These are phyloP conservation scores for Bergia puertoricense DNA, from an alignment of 92 coral and sea anemone genomes.

Conservation along the genomic window DNA sequence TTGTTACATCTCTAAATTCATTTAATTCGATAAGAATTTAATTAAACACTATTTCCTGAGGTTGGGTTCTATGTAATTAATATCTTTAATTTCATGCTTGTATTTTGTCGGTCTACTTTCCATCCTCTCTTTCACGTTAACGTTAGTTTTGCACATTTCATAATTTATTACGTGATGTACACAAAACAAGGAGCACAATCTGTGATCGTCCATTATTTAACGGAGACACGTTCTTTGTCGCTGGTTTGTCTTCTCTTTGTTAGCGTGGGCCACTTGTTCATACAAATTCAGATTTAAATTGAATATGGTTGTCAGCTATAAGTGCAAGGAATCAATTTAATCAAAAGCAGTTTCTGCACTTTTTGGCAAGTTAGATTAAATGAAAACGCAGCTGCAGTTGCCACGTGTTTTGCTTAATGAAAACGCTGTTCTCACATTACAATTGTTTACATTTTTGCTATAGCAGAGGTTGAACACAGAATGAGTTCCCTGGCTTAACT, in stretches of 20 bases:
- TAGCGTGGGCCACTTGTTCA: neutral
- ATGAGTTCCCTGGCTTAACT: neutral
- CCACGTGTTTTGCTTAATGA: neutral
- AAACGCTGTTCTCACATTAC: neutral
- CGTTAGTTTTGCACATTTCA: too few relatives aligned
- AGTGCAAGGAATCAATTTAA: neutral
- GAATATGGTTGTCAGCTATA: slow-evolving; percentile 12
- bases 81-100: too few relatives aligned
- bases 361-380: too few relatives aligned
- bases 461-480: neutral
- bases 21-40: neutral
- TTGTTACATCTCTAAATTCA: too few relatives aligned
- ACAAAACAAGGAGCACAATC: neutral
- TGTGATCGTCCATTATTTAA: neutral
- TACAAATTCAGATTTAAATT: neutral
- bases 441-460: neutral
- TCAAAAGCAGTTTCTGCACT: neutral
- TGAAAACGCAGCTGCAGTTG: neutral
- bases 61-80: neutral
- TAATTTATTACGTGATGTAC: too few relatives aligned
- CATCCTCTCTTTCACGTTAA: too few relatives aligned
- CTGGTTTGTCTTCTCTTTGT: neutral
- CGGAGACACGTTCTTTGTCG: neutral
- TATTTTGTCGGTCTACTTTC: too few relatives aligned
- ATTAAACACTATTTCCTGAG: neutral